Evolutionary conservation across 2,888 invertebrate genomes (phyloP), one percentile per base, ranked within the genome.

Genomic region (Hartigia nigra): DNA sequence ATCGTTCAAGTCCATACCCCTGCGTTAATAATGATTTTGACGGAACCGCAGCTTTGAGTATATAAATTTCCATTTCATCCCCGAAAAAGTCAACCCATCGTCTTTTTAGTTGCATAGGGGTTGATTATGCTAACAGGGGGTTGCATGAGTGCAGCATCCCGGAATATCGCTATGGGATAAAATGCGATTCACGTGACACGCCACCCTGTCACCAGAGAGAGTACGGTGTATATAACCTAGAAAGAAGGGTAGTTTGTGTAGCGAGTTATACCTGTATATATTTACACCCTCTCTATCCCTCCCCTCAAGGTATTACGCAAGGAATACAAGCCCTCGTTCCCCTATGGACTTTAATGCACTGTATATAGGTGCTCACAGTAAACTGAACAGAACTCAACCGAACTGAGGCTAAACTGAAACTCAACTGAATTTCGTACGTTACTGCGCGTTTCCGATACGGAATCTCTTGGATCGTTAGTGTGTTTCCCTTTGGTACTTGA

Each of bases 1-100:
- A 90, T 89, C 89, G 87, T 83, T 79, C 82, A 74, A 82, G 85
- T 77, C 88, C 90, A 89, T 83, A 83, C 88, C 84, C 81, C 79
- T 76, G 78, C 75, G 80, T 83, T 83, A 80, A 81, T 83, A 83
- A 81, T 81, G 78, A 80, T 82, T 83, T 84, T 80, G 79, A 83
- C 83, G 84, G 85, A 83, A 82, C 82, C 84, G 79, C 78, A 81
- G 83, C 83, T 84, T 87, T 86, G 80, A 78, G 83, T 79, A 82
- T 81, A 35, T 34, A 74, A 74, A 74, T 74, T 74, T 36, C 14
- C 39, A 12, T 74, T 34, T 34, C 31, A n/a, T 32, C 72, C 72
- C 72, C 72, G 72, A 72, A 31, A 70, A 70, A 39, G 12, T 39
- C 14, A 14, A 39, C 14, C 39, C 39, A 14, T 5, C 39, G 39